Evolutionary conservation across 2,113 vertebrate species (phyloP).

Genomic region (Typhlomys cinereus): DNA sequence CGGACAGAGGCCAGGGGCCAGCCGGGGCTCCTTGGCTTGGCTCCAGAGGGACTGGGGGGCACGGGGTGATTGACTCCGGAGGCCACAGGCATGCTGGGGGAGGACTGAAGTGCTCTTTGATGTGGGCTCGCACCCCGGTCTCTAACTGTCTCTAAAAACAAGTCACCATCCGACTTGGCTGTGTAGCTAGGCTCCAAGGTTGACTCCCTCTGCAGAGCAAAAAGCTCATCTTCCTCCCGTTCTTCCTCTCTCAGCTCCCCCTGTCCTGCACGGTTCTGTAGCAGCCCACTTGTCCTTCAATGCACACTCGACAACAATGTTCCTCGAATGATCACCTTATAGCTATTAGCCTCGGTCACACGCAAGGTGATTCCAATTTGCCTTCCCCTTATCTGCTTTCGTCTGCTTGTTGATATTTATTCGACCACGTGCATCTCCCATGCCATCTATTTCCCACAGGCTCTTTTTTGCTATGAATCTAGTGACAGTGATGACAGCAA

Average conservation of each 20-base stretch:
- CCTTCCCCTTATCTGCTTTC: constrained; percentile 22
- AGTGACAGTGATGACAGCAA: background rate
- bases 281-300: too few relatives aligned
- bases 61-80: background rate
- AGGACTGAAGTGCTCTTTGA: constrained; percentile 1
- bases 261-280: background rate
- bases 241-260: background rate
- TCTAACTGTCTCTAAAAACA: constrained; percentile 4
- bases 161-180: background rate
- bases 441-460: background rate
- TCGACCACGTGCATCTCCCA: background rate
- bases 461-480: constrained; percentile 7
- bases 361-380: constrained; percentile 16
- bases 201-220: background rate
- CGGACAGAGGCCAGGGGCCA: background rate
- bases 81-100: background rate
- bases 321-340: constrained; percentile 3
- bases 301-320: too few relatives aligned
- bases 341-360: constrained; percentile 27
- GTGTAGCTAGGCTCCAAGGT: background rate
- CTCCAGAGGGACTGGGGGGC: background rate
- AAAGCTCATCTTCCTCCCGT: background rate
- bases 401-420: background rate
- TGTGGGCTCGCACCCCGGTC: background rate
- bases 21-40: background rate